Conservation (phyloP, 37 sponge, comb jelly and placozoan species). For the Halichondria panicea region DNA sequence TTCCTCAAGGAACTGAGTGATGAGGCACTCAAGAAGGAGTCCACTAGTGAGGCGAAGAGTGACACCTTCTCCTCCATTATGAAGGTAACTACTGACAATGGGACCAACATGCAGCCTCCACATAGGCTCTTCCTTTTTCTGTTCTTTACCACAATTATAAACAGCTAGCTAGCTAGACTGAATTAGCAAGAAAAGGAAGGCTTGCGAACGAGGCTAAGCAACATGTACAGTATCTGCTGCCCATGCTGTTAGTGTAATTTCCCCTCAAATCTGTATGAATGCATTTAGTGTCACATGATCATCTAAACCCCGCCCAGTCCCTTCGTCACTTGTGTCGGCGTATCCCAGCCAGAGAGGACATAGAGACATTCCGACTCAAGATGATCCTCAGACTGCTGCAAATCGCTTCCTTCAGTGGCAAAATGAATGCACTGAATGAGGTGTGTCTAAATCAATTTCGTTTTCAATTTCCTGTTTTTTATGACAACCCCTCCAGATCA, state of each 20-base stretch:
- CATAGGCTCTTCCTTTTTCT: too few relatives aligned
- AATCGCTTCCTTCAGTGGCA: conserved; percentile 94
- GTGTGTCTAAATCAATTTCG: conserved; percentile 22
- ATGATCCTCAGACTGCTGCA: conserved; percentile 90
- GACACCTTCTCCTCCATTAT: conserved; percentile 84
- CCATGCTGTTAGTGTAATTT: not conserved
- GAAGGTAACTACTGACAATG: conserved; percentile 46
- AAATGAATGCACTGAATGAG: conserved; percentile 99
- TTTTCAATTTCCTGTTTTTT: not conserved
- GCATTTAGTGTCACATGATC: not conserved
- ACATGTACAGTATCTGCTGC: not conserved
- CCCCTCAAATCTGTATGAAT: not conserved
- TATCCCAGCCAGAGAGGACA: conserved; percentile 52
- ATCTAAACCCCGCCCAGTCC: conserved; percentile 18
- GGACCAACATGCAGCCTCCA: not conserved
- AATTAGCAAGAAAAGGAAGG: too few relatives aligned
- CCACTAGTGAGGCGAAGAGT: conserved; percentile 76
- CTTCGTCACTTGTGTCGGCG: conserved; percentile 63
- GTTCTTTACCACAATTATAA: not conserved
- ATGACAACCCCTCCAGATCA: conserved; percentile 39
- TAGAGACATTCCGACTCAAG: conserved; percentile 78
- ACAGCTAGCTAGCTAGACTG: too few relatives aligned
- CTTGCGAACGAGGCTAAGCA: too few relatives aligned
- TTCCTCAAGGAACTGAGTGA: conserved; percentile 81
- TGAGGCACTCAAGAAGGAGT: conserved; percentile 89